Percentiles rank a stretch among this genome's conserved stretches.
Evolutionary conservation across 1,140 invertebrate genomes (phyloP).

Genomic region (Caerostris darwini): DNA sequence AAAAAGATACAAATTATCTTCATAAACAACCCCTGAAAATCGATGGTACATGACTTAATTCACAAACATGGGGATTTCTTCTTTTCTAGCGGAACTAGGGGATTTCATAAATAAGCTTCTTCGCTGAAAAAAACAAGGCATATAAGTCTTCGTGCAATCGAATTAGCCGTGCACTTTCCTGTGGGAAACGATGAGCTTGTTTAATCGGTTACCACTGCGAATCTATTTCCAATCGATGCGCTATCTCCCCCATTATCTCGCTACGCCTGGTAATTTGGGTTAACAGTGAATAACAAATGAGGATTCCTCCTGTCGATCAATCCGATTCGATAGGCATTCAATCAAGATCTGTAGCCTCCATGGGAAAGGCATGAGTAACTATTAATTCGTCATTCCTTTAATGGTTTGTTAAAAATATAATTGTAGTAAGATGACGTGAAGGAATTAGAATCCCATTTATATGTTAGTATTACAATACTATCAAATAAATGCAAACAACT

Average conservation of each 20-base stretch:
- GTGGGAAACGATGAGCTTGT: background rate
- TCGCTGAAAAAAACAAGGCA: background rate
- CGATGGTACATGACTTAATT: background rate
- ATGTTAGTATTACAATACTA: too few relatives aligned
- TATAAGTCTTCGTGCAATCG: background rate
- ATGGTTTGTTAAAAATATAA: too few relatives aligned
- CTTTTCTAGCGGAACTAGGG: background rate
- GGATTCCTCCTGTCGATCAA: background rate
- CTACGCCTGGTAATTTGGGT: constrained; percentile 24
- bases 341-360: background rate
- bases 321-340: background rate
- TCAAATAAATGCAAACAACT: too few relatives aligned
- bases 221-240: background rate
- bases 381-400: too few relatives aligned
- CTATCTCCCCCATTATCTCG: constrained; percentile 24
- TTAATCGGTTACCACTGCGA: background rate
- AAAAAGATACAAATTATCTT: background rate
- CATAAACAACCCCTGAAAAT: background rate
- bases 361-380: background rate
- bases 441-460: too few relatives aligned
- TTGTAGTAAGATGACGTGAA: too few relatives aligned
- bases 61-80: background rate
- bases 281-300: constrained; percentile 13
- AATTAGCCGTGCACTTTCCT: background rate
- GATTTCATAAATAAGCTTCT: background rate